phyloP scores from a whole-genome alignment of 2,797 vertebrate genomes.

The Dermochelys coriacea region DNA sequence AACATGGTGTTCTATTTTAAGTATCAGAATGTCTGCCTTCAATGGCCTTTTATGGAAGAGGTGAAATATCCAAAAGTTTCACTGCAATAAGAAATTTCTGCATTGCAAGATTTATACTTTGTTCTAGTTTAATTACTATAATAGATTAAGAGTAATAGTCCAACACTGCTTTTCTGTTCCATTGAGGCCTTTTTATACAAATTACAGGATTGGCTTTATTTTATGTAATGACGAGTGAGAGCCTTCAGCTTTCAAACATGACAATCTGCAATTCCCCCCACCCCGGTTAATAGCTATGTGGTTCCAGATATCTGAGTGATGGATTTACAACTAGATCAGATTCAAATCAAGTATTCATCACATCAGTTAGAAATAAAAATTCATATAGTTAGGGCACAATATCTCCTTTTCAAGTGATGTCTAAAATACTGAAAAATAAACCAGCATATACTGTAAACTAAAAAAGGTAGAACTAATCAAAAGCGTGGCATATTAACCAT shows the following conservation, averaged over 20 bases:
- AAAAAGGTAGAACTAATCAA: conserved; percentile 45
- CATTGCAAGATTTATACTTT: neutral
- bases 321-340: neutral
- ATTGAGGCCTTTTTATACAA: neutral
- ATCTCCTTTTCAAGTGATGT: conserved; percentile 31
- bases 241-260: neutral
- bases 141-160: neutral
- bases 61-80: neutral
- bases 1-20: neutral
- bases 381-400: conserved; percentile 22
- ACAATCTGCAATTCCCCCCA: neutral
- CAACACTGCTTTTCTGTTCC: neutral
- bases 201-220: neutral
- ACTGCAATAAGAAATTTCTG: neutral
- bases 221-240: accelerated
- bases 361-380: neutral
- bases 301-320: neutral
- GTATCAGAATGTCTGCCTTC: neutral
- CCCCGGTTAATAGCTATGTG: neutral
- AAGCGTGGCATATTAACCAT: conserved; percentile 37
- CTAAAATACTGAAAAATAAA: conserved; percentile 43
- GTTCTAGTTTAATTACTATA: neutral
- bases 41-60: neutral
- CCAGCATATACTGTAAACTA: conserved; percentile 53
- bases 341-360: neutral